Percentiles rank a stretch among this genome's conserved stretches.
Conservation (phyloP, 2,888 invertebrate species). For the Epirrhoe alternata region DNA sequence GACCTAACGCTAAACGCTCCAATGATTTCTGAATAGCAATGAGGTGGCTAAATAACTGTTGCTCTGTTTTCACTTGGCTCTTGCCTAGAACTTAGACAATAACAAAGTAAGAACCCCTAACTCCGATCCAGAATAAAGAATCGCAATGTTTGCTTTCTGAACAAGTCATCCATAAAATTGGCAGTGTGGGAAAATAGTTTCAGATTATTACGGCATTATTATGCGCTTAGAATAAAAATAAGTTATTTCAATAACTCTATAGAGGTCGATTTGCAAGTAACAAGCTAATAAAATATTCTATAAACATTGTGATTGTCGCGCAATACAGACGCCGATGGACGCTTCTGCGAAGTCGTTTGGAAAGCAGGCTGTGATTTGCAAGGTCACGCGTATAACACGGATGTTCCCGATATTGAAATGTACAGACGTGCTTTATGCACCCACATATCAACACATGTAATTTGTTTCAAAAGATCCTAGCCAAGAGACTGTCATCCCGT, state of each 20-base stretch:
- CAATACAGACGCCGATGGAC: constrained; percentile 76
- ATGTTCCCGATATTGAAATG: constrained; percentile 85
- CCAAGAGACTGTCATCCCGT: constrained; percentile 50
- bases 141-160: not conserved
- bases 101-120: not conserved
- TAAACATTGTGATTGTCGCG: constrained; percentile 72
- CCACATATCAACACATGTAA: constrained; percentile 82
- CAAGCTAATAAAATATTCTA: constrained; percentile 75
- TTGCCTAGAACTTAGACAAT: constrained; percentile 25
- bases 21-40: constrained; percentile 62
- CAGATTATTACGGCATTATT: constrained; percentile 45
- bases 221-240: constrained; percentile 61
- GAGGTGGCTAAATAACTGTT: constrained; percentile 41
- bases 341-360: constrained; percentile 84
- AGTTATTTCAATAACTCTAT: constrained; percentile 57
- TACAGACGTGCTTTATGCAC: constrained; percentile 85
- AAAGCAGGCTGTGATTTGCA: constrained; percentile 86
- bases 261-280: constrained; percentile 65
- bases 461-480: constrained; percentile 80
- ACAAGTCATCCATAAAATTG: not conserved
- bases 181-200: constrained; percentile 39
- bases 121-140: not conserved
- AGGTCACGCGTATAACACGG: constrained; percentile 85
- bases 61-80: constrained; percentile 20
- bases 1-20: constrained; percentile 54